phyloP scores from a whole-genome alignment of 1,140 invertebrate genomes.

The Branchinecta lindahli region DNA sequence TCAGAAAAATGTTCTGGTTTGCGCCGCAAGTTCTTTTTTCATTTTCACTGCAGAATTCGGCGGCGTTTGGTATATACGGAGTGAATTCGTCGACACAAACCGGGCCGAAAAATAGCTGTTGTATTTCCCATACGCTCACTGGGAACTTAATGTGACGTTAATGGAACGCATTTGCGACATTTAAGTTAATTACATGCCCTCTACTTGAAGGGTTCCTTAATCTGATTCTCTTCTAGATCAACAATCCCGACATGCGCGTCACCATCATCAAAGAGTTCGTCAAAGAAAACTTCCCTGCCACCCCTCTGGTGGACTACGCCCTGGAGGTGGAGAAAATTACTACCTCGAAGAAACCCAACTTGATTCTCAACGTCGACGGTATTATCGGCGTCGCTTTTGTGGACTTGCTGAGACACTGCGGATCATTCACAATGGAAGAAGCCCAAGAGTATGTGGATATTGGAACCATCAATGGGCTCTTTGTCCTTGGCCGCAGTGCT shows the following conservation, averaged over 20 bases:
- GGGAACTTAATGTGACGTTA: too few species aligned
- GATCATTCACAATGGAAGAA: conserved; percentile 92
- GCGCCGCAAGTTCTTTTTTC: too few species aligned
- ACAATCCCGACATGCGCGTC: conserved; percentile 95
- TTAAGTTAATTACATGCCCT: too few species aligned
- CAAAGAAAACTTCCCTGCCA: conserved; percentile 76
- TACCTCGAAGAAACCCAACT: conserved; percentile 96
- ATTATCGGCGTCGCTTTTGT: conserved; percentile 94
- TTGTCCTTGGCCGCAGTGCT: conserved; percentile 93
- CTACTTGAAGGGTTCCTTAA: too few species aligned
- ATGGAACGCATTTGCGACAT: too few species aligned
- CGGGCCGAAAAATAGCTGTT: too few species aligned
- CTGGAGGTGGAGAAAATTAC: conserved; percentile 98
- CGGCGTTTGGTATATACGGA: too few species aligned
- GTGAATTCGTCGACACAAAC: too few species aligned
- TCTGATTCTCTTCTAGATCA: conserved; percentile 45
- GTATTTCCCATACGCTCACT: too few species aligned
- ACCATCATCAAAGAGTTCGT: conserved; percentile 53
- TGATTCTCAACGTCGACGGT: conserved; percentile 98
- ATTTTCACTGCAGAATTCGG: too few species aligned
- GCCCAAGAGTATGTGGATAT: conserved; percentile 95
- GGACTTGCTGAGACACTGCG: conserved; percentile 81
- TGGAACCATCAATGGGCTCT: conserved; percentile 93
- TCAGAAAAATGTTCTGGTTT: too few species aligned
- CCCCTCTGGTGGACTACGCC: conserved; percentile 84